Evolutionary conservation across 2,888 invertebrate species (phyloP).

Genomic region (Aromia moschata): DNA sequence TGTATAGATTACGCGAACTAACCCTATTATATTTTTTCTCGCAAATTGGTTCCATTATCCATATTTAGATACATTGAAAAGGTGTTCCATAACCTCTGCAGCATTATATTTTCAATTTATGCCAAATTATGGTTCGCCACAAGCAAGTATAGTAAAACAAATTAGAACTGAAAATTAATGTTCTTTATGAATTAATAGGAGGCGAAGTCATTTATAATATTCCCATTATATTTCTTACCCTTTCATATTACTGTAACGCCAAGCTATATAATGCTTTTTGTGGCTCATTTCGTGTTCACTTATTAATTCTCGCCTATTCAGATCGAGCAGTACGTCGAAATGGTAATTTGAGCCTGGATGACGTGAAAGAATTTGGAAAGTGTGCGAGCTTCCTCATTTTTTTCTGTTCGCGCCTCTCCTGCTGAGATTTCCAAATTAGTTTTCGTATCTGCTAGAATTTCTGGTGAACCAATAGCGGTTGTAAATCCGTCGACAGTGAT

Average conservation of each 20-base stretch:
- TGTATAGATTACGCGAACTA: not conserved
- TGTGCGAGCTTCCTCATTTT: not conserved
- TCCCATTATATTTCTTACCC: constrained; percentile 1
- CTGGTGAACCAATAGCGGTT: not conserved
- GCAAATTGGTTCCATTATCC: constrained; percentile 11
- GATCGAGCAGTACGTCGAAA: not conserved
- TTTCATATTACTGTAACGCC: constrained; percentile 3
- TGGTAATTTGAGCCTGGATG: not conserved
- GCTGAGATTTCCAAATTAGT: not conserved
- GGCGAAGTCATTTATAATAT: constrained; percentile 3
- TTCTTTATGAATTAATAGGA: constrained; percentile 11
- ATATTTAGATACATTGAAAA: constrained; percentile 17
- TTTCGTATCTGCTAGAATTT: not conserved
- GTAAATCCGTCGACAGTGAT: not conserved
- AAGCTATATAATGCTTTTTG: constrained; percentile 3
- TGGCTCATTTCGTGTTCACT: not conserved
- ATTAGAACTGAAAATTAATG: constrained; percentile 13
- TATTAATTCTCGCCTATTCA: not conserved
- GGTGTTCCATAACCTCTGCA: constrained; percentile 8
- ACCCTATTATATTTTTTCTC: not conserved
- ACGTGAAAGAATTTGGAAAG: not conserved
- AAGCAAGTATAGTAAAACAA: constrained; percentile 18
- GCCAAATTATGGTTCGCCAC: constrained; percentile 1
- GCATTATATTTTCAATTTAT: constrained; percentile 16
- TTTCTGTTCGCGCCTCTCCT: not conserved